phyloP scores from a whole-genome alignment of 1,140 invertebrate genomes.

The Panagrolaimus sp. region DNA sequence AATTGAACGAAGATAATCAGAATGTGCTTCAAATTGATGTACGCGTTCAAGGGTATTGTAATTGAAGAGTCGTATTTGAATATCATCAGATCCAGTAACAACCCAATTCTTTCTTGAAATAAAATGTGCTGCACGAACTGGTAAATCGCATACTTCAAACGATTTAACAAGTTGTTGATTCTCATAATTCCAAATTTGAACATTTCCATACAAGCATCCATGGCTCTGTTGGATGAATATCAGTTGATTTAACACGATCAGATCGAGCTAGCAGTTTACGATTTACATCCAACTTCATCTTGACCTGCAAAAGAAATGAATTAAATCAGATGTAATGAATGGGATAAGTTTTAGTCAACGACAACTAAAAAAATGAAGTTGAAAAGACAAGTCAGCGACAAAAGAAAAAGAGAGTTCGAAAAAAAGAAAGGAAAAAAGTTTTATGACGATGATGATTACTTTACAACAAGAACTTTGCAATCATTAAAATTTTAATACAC shows the following conservation, averaged over 20 bases:
- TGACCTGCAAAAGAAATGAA: too few relatives aligned
- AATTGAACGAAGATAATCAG: slow-evolving; percentile 93
- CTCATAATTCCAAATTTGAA: slow-evolving; percentile 98
- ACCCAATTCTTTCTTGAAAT: slow-evolving; percentile 97
- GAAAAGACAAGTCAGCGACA: too few relatives aligned
- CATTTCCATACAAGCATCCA: slow-evolving; percentile 98
- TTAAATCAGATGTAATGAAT: too few relatives aligned
- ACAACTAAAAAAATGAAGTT: too few relatives aligned
- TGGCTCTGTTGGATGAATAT: slow-evolving; percentile 91
- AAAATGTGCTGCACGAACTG: slow-evolving; percentile 89
- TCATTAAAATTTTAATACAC: too few relatives aligned
- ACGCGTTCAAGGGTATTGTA: slow-evolving; percentile 95
- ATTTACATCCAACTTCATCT: slow-evolving; percentile 92
- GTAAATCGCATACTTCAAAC: slow-evolving; percentile 87
- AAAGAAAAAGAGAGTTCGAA: too few relatives aligned
- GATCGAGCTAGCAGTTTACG: slow-evolving; percentile 90
- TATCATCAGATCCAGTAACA: slow-evolving; percentile 80
- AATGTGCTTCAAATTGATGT: slow-evolving; percentile 93
- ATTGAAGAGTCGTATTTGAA: slow-evolving; percentile 84
- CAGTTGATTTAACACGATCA: slow-evolving; percentile 94
- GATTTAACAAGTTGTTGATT: slow-evolving; percentile 76
- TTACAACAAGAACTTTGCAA: too few relatives aligned
- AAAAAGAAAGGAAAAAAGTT: too few relatives aligned
- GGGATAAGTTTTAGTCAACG: too few relatives aligned
- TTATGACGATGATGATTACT: too few relatives aligned